Evolutionary conservation across 2,888 invertebrate species (phyloP), one percentile per base, ranked within the genome.

Genomic region (Tyria jacobaeae): DNA sequence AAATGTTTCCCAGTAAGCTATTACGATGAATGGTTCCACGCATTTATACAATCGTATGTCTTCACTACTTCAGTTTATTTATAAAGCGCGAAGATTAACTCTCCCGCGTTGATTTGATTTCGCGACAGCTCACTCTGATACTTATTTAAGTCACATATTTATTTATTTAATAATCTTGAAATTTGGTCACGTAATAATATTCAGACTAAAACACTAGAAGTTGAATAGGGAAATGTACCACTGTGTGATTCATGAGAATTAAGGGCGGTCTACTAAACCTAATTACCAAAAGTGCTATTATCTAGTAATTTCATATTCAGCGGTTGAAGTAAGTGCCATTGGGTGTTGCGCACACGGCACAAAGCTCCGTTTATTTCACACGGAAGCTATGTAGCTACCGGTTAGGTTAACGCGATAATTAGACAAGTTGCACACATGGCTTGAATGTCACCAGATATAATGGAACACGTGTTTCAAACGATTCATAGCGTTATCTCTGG

Each of bases 51-150:
- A 68, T 70, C 70, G 72, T 73, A 71, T 71, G 68, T 76, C 64
- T 57, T 69, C 44, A 54, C 56, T 68, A 70, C 69, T 75, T 76
- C 41, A 63, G 71, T 78, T 82, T 89, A 87, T 89, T 88, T 88
- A 84, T 84, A 82, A 78, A 77, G 58, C 70, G 64, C 73, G 72
- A 37, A 37, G 54, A 72, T 79, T 71, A 73, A 78, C 80, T 86
- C 90, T 88, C 91, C 90, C 89, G 86, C 90, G 71, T 79, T 73
- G 89, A 79, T 84, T 76, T 83, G 86, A 86, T 89, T 91, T 89
- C 79, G 88, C 88, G 85, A 86, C 79, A 77, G 64, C 60, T 60
- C 65, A 56, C 57, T 24, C 31, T 51, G 21, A 56, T 66, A 66
- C 65, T n/a, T 41, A 15, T 61, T 17, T 24, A 70, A 70, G 65